Evolutionary conservation across 2,113 vertebrate species (phyloP).

Genomic region (Phrynosoma platyrhinos): DNA sequence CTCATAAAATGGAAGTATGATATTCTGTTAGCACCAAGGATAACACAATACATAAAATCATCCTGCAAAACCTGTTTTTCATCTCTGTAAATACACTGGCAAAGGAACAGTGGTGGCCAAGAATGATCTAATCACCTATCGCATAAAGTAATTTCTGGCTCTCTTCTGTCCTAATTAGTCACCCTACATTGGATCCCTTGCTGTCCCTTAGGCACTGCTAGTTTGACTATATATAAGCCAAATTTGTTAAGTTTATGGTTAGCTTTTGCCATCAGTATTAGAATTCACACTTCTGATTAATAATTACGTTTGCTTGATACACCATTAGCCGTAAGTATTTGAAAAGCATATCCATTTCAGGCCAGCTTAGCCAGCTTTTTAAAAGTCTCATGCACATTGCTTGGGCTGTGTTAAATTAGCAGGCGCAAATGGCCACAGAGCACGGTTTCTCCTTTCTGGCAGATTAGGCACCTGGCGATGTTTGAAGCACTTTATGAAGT

Average conservation of each 20-base stretch:
- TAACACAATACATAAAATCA: not conserved
- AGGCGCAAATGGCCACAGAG: not conserved
- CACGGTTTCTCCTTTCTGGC: not conserved
- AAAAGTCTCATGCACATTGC: not conserved
- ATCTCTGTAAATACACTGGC: not conserved
- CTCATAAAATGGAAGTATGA: not conserved
- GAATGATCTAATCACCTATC: slow-evolving; percentile 19
- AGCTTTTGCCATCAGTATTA: not conserved
- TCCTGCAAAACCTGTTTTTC: slow-evolving; percentile 12
- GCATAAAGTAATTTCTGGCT: not conserved
- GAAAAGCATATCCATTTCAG: not conserved
- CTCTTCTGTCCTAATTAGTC: slow-evolving; percentile 7
- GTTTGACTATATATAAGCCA: too few relatives aligned
- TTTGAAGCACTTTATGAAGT: not conserved
- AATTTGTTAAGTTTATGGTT: not conserved
- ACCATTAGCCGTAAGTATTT: too few relatives aligned
- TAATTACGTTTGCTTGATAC: not conserved
- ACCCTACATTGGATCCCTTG: not conserved
- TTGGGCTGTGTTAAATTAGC: not conserved
- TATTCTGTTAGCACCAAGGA: not conserved
- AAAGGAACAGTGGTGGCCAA: not conserved
- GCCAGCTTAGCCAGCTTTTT: not conserved
- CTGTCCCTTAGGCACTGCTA: not conserved
- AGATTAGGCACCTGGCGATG: not conserved
- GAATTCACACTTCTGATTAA: slow-evolving; percentile 7